phyloP scores from a whole-genome alignment of 2,113 vertebrate genomes.

The Leuciscus idus region DNA sequence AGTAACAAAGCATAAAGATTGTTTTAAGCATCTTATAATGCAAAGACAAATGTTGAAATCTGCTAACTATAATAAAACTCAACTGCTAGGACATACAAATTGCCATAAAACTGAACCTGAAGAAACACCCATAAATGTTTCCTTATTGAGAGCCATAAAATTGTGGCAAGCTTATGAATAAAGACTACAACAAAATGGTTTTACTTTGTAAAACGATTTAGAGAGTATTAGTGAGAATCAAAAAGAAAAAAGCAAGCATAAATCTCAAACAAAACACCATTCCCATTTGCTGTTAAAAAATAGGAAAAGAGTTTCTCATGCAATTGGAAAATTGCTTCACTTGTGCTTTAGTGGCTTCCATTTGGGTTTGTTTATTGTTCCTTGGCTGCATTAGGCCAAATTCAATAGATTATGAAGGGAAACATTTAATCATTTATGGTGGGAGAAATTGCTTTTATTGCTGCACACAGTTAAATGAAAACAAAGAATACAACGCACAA shows the following conservation, averaged over 20 bases:
- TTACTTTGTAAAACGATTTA: not conserved
- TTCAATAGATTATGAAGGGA: slow-evolving; percentile 21
- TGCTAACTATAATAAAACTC: not conserved
- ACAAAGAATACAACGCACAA: not conserved
- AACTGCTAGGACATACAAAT: not conserved
- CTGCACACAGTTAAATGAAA: slow-evolving; percentile 13
- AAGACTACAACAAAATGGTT: slow-evolving; percentile 17
- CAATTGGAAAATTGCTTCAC: not conserved
- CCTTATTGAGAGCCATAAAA: not conserved
- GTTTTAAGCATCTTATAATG: not conserved
- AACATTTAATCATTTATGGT: slow-evolving; percentile 5
- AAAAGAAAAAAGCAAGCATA: not conserved
- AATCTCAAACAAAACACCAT: not conserved
- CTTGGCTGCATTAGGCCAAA: slow-evolving; percentile 8
- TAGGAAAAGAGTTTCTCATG: not conserved
- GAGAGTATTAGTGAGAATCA: slow-evolving; percentile 1
- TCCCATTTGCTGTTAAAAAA: slow-evolving; percentile 15
- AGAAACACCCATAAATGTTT: not conserved
- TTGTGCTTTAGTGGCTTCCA: slow-evolving; percentile 2
- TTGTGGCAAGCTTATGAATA: slow-evolving; percentile 3
- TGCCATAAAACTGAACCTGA: not conserved
- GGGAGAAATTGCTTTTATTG: slow-evolving; percentile 24
- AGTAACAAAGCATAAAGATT: too few relatives aligned
- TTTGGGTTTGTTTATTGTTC: slow-evolving; percentile 21
- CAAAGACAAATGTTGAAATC: not conserved